Percentiles rank a stretch among this genome's conserved stretches.
Conservation (phyloP, 2,888 invertebrate species). For the Dromius quadrimaculatus region DNA sequence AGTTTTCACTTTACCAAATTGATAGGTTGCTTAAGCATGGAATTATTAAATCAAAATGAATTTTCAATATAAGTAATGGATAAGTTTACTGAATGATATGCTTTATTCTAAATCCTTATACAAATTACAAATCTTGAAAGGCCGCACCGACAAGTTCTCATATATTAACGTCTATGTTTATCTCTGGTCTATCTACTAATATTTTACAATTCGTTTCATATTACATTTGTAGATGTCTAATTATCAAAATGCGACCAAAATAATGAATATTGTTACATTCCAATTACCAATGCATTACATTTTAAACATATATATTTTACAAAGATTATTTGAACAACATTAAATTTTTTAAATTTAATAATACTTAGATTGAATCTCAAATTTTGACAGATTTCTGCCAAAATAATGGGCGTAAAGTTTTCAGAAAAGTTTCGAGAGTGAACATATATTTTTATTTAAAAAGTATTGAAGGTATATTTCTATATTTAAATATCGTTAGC, state of each 20-base stretch:
- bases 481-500: constrained; percentile 10
- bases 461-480: too few species aligned
- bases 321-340: constrained; percentile 34
- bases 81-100: constrained; percentile 45
- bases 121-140: constrained; percentile 34
- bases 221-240: constrained; percentile 29
- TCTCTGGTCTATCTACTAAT: too few species aligned
- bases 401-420: constrained; percentile 1
- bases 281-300: constrained; percentile 15
- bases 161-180: constrained; percentile 12
- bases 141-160: constrained; percentile 37
- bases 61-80: too few species aligned
- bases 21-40: too few species aligned
- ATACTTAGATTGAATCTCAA: not conserved
- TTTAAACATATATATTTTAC: constrained; percentile 29
- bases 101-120: constrained; percentile 41
- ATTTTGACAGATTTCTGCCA: constrained; percentile 7
- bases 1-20: too few species aligned
- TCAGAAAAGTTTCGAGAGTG: not conserved
- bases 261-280: constrained; percentile 12
- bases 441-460: constrained; percentile 12
- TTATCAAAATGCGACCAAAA: constrained; percentile 37
- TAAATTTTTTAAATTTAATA: constrained; percentile 17
- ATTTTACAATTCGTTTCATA: constrained; percentile 27
- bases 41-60: too few species aligned